phyloP scores from a whole-genome alignment of 2,888 invertebrate species.

The Xestia rhomboidea region DNA sequence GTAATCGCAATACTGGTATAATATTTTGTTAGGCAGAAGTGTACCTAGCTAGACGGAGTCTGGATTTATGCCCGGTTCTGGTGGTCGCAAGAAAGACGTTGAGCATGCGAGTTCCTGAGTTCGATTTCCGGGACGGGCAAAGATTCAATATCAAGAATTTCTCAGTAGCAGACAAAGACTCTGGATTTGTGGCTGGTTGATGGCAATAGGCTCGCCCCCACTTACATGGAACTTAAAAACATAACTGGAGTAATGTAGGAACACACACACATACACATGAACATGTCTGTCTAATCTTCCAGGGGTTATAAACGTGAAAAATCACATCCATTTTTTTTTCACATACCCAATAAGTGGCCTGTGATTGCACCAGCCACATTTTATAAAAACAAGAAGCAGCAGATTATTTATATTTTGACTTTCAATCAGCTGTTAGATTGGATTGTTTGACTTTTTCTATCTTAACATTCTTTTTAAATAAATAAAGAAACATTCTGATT shows the following conservation, averaged over 20 bases:
- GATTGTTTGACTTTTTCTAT: slow-evolving; percentile 21
- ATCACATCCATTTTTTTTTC: background rate
- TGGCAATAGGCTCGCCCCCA: background rate
- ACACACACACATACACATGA: too few species aligned
- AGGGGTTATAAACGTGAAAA: background rate
- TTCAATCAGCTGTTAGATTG: slow-evolving; percentile 6
- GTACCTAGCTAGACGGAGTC: background rate
- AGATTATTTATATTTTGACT: slow-evolving; percentile 35
- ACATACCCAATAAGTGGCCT: background rate
- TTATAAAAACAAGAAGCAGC: background rate
- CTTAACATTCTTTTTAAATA: slow-evolving; percentile 3
- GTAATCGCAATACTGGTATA: too few species aligned
- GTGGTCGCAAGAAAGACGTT: too few species aligned
- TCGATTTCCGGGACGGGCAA: too few species aligned
- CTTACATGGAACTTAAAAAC: background rate
- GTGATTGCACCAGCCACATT: background rate
- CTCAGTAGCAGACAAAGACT: too few species aligned
- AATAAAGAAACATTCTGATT: slow-evolving; percentile 23
- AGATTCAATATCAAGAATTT: too few species aligned
- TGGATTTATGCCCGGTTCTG: background rate
- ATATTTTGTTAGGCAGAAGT: too few species aligned
- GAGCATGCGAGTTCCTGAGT: too few species aligned
- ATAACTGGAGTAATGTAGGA: too few species aligned
- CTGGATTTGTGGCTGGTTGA: background rate
- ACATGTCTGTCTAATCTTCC: background rate